Evolutionary conservation across 1,140 invertebrate species (phyloP), one percentile per base, ranked within the genome.

Genomic region (Eupristina koningsbergeri): DNA sequence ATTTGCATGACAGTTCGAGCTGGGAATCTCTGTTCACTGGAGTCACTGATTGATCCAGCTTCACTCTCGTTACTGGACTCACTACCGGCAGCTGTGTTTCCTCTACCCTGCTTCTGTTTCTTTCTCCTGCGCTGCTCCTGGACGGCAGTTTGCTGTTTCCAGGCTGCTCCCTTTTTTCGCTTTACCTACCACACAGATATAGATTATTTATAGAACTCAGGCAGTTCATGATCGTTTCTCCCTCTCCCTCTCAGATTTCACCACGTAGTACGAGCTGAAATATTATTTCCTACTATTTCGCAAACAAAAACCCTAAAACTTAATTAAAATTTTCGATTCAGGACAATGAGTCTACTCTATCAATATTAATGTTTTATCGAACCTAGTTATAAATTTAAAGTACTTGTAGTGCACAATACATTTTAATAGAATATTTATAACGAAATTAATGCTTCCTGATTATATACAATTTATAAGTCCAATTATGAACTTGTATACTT

Each of bases 41-140:
- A 89, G 84, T 91, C 91, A 81, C 91, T 92, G 53, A 88, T 90
- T 3, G 92, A 92, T 75, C 91, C 91, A 69, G 89, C 89, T 45
- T 92, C 92, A 84, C 92, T 92, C 83, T 92, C 91, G 84, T 92
- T 92, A 78, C 92, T 93, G 45, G 92, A 93, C 81, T 93, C 92
- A 80, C 91, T 92, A 73, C 83, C 86, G 34, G 84, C 88, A 22
- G 86, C 84, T 64, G 80, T 81, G 36, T 80, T 85, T 64, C 85
- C 86, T 71, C 86, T 87, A 39, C 86, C 86, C 83, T 91, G 89
- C 85, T 92, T 93, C 29, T 92, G 91, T 78, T 93, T 91, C 81
- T 91, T 92, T 31, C 90, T 89, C 69, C 90, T 87, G 81, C 92
- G 90, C 86, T 93, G 91, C 84, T 91, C 90, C 74, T 89, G 81